Evolutionary conservation across 2,113 vertebrate species (phyloP), one percentile per base, ranked within the genome.

Genomic region (Cathartes aura): DNA sequence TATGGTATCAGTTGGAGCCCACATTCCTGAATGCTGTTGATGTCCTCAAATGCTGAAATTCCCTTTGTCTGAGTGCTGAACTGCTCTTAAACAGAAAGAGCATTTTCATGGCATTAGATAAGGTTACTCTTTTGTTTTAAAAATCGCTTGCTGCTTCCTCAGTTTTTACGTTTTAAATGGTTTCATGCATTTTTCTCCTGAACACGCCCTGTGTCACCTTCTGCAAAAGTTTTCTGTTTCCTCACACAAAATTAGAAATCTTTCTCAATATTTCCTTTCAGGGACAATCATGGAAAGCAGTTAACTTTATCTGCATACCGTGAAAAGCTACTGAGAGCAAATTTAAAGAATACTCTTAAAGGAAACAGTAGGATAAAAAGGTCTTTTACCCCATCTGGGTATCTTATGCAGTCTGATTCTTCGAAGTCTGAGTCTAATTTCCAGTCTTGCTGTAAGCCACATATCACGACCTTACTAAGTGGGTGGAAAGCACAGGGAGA

Each of bases 371-470:
- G 52, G 68, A 94, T 84, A 64, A 95, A 95, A 87, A 81, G 43
- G 32, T 67, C 50, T 78, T 91, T 93, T 84, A 63, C 50, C 24
- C 26, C 94, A 50, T 70, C 83, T 11, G 0, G 67, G 26, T 71
- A 78, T 87, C 36, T 89, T 89, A 88, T 71, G 92, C 72, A 89
- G 24, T 14, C 59, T 87, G 47, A 94, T 82, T 89, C 81, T 95
- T 96, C 81, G 89, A 95, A 95, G 83, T 23, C 42, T 74, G 42
- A 86, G 72, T 60, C 83, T 89, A 59, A 93, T 96, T 96, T 94
- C 76, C 80, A 94, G 42, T 89, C 38, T 68, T 84, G 30, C 72
- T 63, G 26, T 58, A 91, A 92, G 59, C 55, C 68, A 70, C 32
- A 27, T 66, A 83, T 90, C 75, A n/a, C 62, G 86, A 89, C 83